Conservation (phyloP, 2,113 vertebrate genomes). For the Hemichromis elongatus region DNA sequence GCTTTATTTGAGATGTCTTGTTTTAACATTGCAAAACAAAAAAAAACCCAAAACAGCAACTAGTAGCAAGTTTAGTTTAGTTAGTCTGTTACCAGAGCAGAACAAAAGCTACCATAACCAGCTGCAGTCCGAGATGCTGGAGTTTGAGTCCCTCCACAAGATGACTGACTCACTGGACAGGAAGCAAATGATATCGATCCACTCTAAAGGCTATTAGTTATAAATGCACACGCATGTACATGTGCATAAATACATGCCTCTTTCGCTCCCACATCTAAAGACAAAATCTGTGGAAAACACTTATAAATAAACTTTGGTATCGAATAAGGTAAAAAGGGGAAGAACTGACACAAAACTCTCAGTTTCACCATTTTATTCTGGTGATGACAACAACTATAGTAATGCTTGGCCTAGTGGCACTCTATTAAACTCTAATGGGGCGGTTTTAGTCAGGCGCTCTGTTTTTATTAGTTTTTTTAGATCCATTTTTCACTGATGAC, state of each 20-base stretch:
- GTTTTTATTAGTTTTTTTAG: background rate
- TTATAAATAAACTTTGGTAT: fast-evolving
- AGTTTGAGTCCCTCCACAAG: background rate
- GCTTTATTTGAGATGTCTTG: background rate
- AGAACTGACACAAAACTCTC: background rate
- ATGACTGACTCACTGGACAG: background rate
- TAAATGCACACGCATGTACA: background rate
- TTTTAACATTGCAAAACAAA: background rate
- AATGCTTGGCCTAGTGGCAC: fast-evolving
- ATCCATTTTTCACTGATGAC: background rate
- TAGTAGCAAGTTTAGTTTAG: background rate
- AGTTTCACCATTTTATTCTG: background rate
- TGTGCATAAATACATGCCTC: background rate
- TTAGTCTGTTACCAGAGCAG: background rate
- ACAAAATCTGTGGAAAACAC: background rate
- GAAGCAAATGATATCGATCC: background rate
- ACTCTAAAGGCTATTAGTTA: background rate
- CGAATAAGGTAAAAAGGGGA: background rate
- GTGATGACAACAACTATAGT: fast-evolving
- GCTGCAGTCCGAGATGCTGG: background rate
- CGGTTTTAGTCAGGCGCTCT: background rate
- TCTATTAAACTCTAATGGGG: background rate
- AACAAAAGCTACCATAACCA: background rate
- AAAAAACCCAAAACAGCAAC: background rate
- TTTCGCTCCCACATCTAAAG: background rate